Evolutionary conservation across 1,140 invertebrate genomes (phyloP).

Genomic region (Trachymyrmex septentrionalis): DNA sequence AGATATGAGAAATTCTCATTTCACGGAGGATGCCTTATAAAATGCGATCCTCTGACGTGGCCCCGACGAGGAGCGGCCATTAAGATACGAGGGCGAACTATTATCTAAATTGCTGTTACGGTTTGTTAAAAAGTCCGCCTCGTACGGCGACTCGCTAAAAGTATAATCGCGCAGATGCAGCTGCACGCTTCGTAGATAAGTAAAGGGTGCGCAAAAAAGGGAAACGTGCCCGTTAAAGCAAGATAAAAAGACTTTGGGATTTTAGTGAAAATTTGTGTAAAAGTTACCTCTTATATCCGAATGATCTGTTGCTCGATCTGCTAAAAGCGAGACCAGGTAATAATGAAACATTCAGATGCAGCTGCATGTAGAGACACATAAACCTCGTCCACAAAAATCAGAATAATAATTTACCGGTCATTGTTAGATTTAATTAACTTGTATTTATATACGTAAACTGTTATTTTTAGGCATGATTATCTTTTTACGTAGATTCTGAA

Average conservation of each 20-base stretch:
- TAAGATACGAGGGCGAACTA: conserved; percentile 64
- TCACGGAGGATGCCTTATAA: conserved; percentile 63
- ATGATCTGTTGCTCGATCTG: conserved; percentile 15
- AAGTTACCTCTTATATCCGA: conserved; percentile 36
- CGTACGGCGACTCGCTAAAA: conserved; percentile 55
- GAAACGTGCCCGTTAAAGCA: conserved; percentile 16
- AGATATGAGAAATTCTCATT: conserved; percentile 65
- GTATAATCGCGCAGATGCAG: conserved; percentile 59
- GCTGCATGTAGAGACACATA: background rate
- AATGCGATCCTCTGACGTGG: conserved; percentile 60
- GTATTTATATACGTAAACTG: background rate
- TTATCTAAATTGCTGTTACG: conserved; percentile 66
- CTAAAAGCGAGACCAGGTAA: conserved; percentile 15
- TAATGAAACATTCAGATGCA: background rate
- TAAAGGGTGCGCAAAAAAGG: conserved; percentile 6
- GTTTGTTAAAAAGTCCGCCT: conserved; percentile 63
- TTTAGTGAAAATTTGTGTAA: conserved; percentile 43
- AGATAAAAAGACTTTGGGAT: conserved; percentile 35
- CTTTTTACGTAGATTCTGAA: too few relatives aligned
- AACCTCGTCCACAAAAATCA: background rate
- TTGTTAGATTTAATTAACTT: conserved; percentile 8
- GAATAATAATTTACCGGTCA: background rate
- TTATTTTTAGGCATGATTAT: too few relatives aligned
- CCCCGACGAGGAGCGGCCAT: conserved; percentile 50
- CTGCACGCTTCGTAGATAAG: conserved; percentile 47